A percentile compares a stretch with the other conserved stretches of the same genome.
Conservation (phyloP, 2,797 vertebrate genomes). For the Rhinophrynus dorsalis region DNA sequence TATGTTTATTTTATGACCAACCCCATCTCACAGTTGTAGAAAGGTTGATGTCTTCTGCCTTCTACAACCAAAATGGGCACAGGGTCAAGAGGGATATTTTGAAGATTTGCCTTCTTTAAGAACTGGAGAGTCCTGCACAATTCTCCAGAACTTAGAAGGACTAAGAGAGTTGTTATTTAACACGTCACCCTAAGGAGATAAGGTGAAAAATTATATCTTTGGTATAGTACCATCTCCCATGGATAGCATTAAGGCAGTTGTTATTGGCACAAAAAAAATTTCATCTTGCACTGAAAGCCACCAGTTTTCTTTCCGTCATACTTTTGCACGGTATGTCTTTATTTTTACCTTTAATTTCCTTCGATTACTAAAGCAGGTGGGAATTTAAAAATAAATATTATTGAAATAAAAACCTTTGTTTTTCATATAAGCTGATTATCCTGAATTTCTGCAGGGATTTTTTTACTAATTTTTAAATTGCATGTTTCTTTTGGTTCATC, state of each 20-base stretch:
- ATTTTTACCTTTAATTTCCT: too few relatives aligned
- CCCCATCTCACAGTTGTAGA: background rate
- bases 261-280: conserved; percentile 90
- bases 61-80: conserved; percentile 29
- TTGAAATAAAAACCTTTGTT: background rate
- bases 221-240: conserved; percentile 63
- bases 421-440: background rate
- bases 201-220: conserved; percentile 13
- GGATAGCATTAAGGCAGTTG: conserved; percentile 92
- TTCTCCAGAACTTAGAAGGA: background rate
- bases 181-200: conserved; percentile 65
- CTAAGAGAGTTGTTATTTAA: background rate
- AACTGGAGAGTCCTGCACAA: background rate
- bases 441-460: background rate
- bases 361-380: conserved; percentile 62
- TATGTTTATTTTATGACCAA: conserved; percentile 1
- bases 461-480: too few relatives aligned
- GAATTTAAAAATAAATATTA: conserved; percentile 10
- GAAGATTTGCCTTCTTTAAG: conserved; percentile 62
- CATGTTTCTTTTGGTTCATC: background rate
- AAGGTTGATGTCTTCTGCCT: background rate
- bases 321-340: background rate
- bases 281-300: conserved; percentile 49
- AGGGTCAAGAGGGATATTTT: conserved; percentile 55
- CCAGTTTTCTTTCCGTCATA: background rate